These are phyloP conservation scores for Eupeodes luniger DNA, from an alignment of 2,888 invertebrate species.

Conservation along the genomic window DNA sequence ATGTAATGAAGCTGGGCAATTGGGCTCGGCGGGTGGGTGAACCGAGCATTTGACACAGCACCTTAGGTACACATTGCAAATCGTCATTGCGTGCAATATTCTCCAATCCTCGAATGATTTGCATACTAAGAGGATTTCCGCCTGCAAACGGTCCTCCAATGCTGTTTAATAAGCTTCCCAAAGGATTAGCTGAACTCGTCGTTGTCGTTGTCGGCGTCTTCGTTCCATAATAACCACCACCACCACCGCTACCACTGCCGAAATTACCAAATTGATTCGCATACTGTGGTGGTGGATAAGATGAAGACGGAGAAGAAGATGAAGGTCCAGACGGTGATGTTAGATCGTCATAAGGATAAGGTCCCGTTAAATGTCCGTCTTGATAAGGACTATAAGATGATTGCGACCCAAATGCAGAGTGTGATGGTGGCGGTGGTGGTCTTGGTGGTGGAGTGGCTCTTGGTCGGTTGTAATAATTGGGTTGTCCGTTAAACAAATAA, in stretches of 20 bases:
- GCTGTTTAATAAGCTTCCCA: conserved; percentile 81
- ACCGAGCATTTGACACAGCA: conserved; percentile 91
- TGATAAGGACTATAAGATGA: conserved; percentile 70
- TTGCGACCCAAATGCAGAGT: conserved; percentile 42
- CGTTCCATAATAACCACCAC: conserved; percentile 57
- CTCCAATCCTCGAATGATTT: conserved; percentile 85
- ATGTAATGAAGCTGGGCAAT: conserved; percentile 82
- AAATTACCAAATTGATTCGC: conserved; percentile 83
- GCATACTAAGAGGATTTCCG: conserved; percentile 81
- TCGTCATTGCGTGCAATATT: conserved; percentile 90
- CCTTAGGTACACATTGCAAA: conserved; percentile 90
- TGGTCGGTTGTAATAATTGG: conserved; percentile 79
- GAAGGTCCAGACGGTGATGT: conserved; percentile 56
- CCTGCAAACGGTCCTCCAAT: conserved; percentile 78
- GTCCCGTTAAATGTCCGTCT: conserved; percentile 69
- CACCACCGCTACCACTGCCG: conserved; percentile 78
- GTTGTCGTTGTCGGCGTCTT: background rate
- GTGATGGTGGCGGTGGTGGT: conserved; percentile 55
- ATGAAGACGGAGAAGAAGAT: background rate
- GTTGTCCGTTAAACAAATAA: conserved; percentile 82
- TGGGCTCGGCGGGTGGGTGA: conserved; percentile 83
- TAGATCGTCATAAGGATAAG: conserved; percentile 68
- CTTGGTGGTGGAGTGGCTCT: conserved; percentile 59
- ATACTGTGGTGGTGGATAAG: conserved; percentile 77
- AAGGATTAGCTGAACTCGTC: conserved; percentile 77